Evolutionary conservation across 2,888 invertebrate genomes (phyloP), one percentile per base, ranked within the genome.

Genomic region (Cosmia pyralina): DNA sequence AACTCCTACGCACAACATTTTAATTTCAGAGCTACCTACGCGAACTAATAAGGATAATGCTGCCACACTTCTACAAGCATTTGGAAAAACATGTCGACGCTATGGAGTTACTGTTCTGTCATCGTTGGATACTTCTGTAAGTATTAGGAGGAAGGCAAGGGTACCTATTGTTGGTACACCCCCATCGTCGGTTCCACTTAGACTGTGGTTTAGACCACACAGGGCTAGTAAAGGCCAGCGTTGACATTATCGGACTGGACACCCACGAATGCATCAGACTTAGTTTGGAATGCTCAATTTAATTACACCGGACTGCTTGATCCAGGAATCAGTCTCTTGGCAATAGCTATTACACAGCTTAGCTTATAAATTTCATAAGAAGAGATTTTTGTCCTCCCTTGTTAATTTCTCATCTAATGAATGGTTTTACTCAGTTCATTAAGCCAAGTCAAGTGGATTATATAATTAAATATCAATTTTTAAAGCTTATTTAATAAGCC

Each of bases 61-160:
- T 98, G 79, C 99, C 99, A n/a, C 97, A 98, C 77, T 99, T 99
- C 94, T 98, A 98, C 92, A 97, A 97, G 69, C 99, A 99, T 92
- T 96, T 99, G 76, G 96, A 97, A 83, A 98, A 97, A 87, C 98
- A 98, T 88, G 97, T 97, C 7, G 99, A 99, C 92, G 98, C 98
- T 2, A 97, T 98, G 96, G 99, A 99, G 90, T 93, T 99, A 65
- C 95, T 99, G 34, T 99, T 99, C 92, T 99, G 99, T 86, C 99
- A 99, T 93, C 97, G 99, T 78, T 99, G 99, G 99, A 98, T 99
- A 88, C 95, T 99, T 77, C 93, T 99, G 97, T 99, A 93, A 97
- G 97, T 86, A 66, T 65, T n/a, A n/a, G 52, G 52, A 11, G 52
- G 52, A 52, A 52, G n/a, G n/a, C 10, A n/a, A 50, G 50, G 48